phyloP scores from a whole-genome alignment of 2,113 vertebrate species.

The Pitta sordida region DNA sequence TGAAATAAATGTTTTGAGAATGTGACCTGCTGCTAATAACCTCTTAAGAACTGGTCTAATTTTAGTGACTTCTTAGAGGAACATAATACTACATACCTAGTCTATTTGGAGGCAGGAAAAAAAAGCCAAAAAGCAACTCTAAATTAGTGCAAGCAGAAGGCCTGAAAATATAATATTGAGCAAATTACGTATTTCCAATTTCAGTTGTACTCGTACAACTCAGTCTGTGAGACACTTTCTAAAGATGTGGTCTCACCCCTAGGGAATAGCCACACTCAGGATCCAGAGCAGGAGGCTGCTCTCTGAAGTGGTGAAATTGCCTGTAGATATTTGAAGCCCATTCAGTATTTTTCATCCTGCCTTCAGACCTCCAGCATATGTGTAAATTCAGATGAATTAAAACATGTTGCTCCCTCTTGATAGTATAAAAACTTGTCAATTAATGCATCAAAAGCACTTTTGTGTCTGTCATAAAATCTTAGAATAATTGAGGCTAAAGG shows the following conservation, averaged over 20 bases:
- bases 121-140: accelerated
- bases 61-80: not conserved
- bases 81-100: not conserved
- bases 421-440: not conserved
- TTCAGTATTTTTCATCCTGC: not conserved
- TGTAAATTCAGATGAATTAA: not conserved
- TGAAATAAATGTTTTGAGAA: not conserved
- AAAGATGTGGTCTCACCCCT: accelerated
- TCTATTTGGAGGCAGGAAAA: not conserved
- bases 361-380: not conserved
- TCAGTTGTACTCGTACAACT: not conserved
- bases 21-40: not conserved
- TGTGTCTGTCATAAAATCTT: not conserved
- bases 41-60: not conserved
- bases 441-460: not conserved
- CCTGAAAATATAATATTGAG: not conserved
- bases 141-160: not conserved
- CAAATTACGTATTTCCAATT: not conserved
- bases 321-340: not conserved
- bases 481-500: not conserved
- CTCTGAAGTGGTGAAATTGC: not conserved
- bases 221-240: not conserved
- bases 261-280: not conserved
- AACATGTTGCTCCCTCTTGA: not conserved
- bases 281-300: not conserved